A percentile compares a stretch with the other conserved stretches of the same genome.
Evolutionary conservation across 2,888 invertebrate genomes (phyloP).

Genomic region (Mactromeris polynyma): DNA sequence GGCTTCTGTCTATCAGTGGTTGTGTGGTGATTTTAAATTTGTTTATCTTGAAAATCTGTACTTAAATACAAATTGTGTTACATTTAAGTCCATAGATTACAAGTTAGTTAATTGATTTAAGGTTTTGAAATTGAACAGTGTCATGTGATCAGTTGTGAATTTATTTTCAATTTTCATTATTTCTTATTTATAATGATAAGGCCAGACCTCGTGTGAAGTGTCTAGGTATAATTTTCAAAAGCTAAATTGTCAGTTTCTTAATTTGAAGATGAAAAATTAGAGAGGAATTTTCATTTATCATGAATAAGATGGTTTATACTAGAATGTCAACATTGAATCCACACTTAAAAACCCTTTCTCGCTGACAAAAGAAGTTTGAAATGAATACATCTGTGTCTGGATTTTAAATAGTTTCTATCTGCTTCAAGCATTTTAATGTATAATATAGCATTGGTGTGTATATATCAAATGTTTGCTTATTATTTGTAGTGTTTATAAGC

Average conservation of each 20-base stretch:
- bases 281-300: neutral
- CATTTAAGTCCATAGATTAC: neutral
- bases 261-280: neutral
- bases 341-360: neutral
- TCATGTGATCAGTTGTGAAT: neutral
- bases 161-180: neutral
- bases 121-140: neutral
- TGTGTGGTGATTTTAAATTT: neutral
- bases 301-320: neutral
- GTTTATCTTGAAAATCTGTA: neutral
- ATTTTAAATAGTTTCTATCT: neutral
- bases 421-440: neutral
- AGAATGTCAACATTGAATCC: neutral
- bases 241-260: neutral
- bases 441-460: neutral
- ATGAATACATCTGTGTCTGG: neutral
- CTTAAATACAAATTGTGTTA: neutral
- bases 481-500: neutral
- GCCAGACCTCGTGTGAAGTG: neutral
- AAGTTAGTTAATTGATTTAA: slow-evolving; percentile 4
- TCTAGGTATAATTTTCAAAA: neutral
- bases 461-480: neutral
- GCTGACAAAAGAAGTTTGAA: neutral
- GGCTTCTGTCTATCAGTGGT: neutral
- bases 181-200: neutral